These are phyloP conservation scores for Eristalinus sepulchralis DNA, from an alignment of 2,888 invertebrate species.

Conservation along the genomic window DNA sequence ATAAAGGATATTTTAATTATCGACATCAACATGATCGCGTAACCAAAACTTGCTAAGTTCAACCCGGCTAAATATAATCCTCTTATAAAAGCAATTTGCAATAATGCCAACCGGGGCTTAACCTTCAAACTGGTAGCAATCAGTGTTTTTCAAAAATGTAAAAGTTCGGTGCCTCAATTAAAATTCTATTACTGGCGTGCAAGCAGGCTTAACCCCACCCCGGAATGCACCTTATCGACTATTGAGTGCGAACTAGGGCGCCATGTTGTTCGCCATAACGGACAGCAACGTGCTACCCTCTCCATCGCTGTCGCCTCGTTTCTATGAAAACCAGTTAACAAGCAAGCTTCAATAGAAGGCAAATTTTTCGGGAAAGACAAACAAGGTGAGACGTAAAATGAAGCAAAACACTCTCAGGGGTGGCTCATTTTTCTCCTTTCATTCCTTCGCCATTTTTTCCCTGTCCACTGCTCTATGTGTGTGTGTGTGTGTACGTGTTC, in stretches of 20 bases:
- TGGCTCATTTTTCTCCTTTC: conserved; percentile 2
- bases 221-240: conserved; percentile 14
- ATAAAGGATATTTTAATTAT: neutral
- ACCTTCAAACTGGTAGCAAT: neutral
- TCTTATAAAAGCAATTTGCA: neutral
- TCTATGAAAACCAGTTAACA: conserved; percentile 34
- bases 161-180: conserved; percentile 34
- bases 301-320: neutral
- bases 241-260: conserved; percentile 22
- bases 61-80: neutral
- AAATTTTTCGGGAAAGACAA: conserved; percentile 58
- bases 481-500: neutral
- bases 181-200: conserved; percentile 44
- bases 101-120: neutral
- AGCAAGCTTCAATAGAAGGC: conserved; percentile 45
- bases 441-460: conserved; percentile 17
- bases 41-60: neutral
- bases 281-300: neutral
- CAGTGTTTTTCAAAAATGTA: conserved; percentile 9
- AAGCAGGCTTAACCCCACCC: conserved; percentile 22
- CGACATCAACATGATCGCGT: neutral
- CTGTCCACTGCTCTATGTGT: conserved; percentile 46
- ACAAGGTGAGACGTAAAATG: conserved; percentile 19
- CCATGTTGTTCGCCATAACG: conserved; percentile 13
- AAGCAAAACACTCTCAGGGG: conserved; percentile 34